phyloP scores from a whole-genome alignment of 37 sponge, comb jelly and placozoan genomes.

The Aplysina aerophoba region DNA sequence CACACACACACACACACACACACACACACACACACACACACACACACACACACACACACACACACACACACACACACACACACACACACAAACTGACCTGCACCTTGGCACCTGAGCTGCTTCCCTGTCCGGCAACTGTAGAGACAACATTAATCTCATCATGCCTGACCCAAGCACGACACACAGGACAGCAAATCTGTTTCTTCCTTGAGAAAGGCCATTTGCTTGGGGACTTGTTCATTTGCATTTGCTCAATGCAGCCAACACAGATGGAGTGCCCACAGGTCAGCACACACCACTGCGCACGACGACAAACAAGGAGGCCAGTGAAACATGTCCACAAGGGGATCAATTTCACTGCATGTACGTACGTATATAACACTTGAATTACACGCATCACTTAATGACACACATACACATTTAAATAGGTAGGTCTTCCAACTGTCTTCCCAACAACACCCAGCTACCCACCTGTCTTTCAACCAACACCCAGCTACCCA shows the following conservation, averaged over 20 bases:
- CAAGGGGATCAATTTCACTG: background rate
- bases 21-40: background rate
- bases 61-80: too few relatives aligned
- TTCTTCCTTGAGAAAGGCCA: slow-evolving; percentile 13
- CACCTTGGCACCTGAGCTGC: background rate
- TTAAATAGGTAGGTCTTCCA: too few relatives aligned
- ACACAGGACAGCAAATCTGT: slow-evolving; percentile 17
- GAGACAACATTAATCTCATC: background rate
- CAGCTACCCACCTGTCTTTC: too few relatives aligned
- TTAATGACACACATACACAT: too few relatives aligned
- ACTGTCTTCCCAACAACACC: too few relatives aligned
- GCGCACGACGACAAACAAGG: background rate
- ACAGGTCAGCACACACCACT: slow-evolving; percentile 85
- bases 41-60: too few relatives aligned
- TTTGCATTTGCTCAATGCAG: slow-evolving; percentile 48
- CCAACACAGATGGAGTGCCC: slow-evolving; percentile 75
- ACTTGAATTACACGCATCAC: background rate
- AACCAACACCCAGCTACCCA: too few relatives aligned
- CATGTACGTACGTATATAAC: slow-evolving; percentile 6
- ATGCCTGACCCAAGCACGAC: slow-evolving; percentile 11
- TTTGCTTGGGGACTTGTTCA: background rate
- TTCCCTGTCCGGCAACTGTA: background rate
- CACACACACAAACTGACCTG: too few relatives aligned
- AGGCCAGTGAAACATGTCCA: background rate
- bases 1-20: too few relatives aligned